Base-by-base conservation (phyloP, 2,888 invertebrate species). In the Drosophila monieri region DNA sequence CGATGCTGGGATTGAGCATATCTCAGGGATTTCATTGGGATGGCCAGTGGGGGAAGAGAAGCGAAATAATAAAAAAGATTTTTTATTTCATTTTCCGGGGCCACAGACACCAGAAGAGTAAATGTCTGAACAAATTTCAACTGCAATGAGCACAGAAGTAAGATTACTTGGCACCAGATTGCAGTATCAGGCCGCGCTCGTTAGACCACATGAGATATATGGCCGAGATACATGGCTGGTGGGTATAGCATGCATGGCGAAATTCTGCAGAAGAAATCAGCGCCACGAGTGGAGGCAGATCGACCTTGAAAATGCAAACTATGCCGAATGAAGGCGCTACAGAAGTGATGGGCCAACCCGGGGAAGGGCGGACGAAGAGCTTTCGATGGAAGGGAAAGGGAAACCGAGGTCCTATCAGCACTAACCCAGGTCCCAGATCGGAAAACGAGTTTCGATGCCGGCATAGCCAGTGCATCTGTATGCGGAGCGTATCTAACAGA, bases 241-340 rank as follows among this genome's bases (percentile, higher is more conserved):
- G 12, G 12, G 32, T n/a, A 5, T 35, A 12, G 49, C 72, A 73
- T 69, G 74, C 64, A 57, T 69, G 15, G 55, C 67, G 39, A 80
- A 62, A 81, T 80, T 80, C 85, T 53, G 66, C 67, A 61, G 87
- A 86, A 47, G 57, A 21, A 37, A n/a, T 15, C 51, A 56, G 46
- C 44, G 18, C 52, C 32, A 30, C 52, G 30, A 35, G 53, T 41
- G 37, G 59, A 35, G 46, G 52, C 55, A 39, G 49, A 37, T 65
- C 77, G 85, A 80, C 85, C 85, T 85, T 85, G 85, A 87, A 88
- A 77, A 74, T 76, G 88, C 85, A 88, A 88, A 85, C 88, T 85
- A 86, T 86, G 83, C 78, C 87, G 81, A 73, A 30, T 23, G 73
- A 68, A 66, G 81, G 88, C 85, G 87, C 87, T 86, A 75, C 78